These are phyloP conservation scores for Elephas maximus DNA, from an alignment of 2,113 vertebrate genomes.

Conservation along the genomic window DNA sequence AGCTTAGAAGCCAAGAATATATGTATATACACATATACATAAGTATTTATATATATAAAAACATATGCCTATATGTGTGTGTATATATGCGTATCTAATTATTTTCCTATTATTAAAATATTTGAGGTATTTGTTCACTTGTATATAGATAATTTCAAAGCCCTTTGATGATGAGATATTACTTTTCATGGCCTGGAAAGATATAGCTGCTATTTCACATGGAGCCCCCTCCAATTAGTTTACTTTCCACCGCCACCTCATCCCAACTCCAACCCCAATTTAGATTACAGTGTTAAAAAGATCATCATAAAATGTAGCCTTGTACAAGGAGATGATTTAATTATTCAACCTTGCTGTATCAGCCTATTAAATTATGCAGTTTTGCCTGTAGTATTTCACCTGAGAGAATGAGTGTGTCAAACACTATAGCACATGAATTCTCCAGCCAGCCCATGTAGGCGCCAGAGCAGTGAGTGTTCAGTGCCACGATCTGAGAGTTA, in stretches of 20 bases:
- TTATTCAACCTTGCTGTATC: conserved; percentile 36
- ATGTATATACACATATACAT: background rate
- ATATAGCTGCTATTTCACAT: background rate
- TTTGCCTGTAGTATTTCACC: conserved; percentile 74
- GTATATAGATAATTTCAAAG: background rate
- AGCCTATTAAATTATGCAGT: conserved; percentile 71
- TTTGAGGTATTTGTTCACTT: background rate
- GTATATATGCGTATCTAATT: background rate
- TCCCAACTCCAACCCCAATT: conserved; percentile 60
- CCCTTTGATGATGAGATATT: background rate
- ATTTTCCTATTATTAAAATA: background rate
- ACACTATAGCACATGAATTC: conserved; percentile 80
- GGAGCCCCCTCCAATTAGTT: conserved; percentile 40
- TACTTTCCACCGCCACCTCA: background rate
- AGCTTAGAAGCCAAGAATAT: background rate
- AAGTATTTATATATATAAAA: background rate
- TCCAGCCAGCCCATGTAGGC: conserved; percentile 63
- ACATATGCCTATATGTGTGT: background rate
- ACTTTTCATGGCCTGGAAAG: background rate
- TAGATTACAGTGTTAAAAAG: conserved; percentile 71
- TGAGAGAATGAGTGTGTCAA: conserved; percentile 79
- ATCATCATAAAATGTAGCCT: conserved; percentile 71
- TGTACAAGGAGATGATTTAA: conserved; percentile 63
- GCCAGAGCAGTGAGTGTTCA: conserved; percentile 67
- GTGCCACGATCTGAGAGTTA: conserved; percentile 75